Evolutionary conservation across 2,888 invertebrate genomes (phyloP).

Genomic region (Stenodera caucasica): DNA sequence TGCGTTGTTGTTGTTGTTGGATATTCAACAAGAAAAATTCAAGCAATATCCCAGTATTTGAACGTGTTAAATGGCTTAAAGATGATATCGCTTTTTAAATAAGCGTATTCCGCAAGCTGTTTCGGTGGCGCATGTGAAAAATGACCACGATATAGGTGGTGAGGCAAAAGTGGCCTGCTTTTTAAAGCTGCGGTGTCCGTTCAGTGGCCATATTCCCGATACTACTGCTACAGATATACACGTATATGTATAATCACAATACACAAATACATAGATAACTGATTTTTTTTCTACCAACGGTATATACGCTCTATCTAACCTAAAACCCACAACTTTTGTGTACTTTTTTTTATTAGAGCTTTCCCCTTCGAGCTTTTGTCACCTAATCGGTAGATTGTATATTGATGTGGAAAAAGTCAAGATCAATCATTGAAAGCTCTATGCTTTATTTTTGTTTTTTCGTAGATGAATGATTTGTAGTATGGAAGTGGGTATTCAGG

Average conservation of each 20-base stretch:
- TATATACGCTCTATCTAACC: conserved; percentile 4
- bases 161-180: conserved; percentile 47
- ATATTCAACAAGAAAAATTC: not conserved
- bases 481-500: not conserved
- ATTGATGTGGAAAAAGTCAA: not conserved
- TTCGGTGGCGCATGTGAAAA: conserved; percentile 29
- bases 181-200: conserved; percentile 52
- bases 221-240: conserved; percentile 45
- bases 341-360: conserved; percentile 21
- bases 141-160: conserved; percentile 29
- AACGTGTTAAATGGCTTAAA: conserved; percentile 48
- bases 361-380: conserved; percentile 20
- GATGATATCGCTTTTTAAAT: conserved; percentile 50
- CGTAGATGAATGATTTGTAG: not conserved
- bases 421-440: not conserved
- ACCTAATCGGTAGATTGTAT: conserved; percentile 17
- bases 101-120: conserved; percentile 39
- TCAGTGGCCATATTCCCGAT: conserved; percentile 39
- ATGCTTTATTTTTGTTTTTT: not conserved
- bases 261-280: not conserved
- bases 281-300: not conserved
- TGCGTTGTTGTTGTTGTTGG: not conserved
- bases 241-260: not conserved
- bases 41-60: conserved; percentile 29
- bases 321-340: conserved; percentile 1